phyloP scores from a whole-genome alignment of 1,140 invertebrate species.

The Microplitis mediator region DNA sequence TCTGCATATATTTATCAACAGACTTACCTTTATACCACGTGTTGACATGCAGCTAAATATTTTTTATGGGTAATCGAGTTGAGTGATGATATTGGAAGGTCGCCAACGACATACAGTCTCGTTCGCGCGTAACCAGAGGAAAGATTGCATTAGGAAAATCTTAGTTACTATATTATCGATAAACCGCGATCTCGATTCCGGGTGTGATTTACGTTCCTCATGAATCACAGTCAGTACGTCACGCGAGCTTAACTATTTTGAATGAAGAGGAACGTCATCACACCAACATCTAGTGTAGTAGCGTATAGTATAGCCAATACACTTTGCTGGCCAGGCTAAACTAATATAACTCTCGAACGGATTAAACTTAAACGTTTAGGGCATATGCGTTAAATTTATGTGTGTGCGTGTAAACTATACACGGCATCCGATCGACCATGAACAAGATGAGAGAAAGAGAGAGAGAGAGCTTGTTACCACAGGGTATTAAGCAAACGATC shows the following conservation, averaged over 20 bases:
- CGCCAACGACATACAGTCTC: too few species aligned
- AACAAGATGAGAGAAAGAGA: too few species aligned
- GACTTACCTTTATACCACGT: background rate
- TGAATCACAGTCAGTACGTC: conserved; percentile 9
- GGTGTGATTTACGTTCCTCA: conserved; percentile 1
- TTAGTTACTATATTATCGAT: background rate
- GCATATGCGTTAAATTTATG: too few species aligned
- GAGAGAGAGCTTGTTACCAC: too few species aligned
- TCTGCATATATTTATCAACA: too few species aligned
- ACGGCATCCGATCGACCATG: too few species aligned
- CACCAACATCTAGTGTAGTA: background rate
- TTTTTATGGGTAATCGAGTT: background rate
- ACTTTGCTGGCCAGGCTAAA: too few species aligned
- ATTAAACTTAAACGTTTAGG: too few species aligned
- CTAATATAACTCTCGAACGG: too few species aligned
- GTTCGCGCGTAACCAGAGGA: background rate
- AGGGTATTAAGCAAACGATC: background rate
- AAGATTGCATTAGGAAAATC: background rate
- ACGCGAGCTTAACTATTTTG: background rate
- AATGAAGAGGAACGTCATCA: conserved; percentile 9
- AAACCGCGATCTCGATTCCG: background rate
- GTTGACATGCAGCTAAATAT: background rate
- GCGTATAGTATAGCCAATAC: background rate
- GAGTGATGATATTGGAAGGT: background rate
- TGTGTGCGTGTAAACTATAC: too few species aligned